Base-by-base conservation (phyloP, 2,113 vertebrate genomes). In the Mus musculus region DNA sequence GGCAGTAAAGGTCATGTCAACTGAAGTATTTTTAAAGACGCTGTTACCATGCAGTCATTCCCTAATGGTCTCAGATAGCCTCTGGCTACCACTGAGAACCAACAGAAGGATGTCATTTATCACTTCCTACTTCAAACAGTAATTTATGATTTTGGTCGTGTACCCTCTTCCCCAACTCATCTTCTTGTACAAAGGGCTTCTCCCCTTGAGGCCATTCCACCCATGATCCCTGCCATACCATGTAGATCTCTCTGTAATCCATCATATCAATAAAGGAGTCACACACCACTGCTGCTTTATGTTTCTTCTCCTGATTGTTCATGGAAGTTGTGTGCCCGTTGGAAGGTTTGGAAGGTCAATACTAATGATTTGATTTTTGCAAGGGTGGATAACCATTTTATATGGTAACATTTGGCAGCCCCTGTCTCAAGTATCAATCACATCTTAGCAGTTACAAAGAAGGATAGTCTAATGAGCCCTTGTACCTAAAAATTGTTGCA, bases 61-160 rank as follows among this genome's bases (percentile, higher is more conserved):
- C 59, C 73, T 88, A 93, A 65, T 16, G 36, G 36, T 89, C 42
- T 73, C 82, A 86, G 88, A 96, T 93, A 89, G 88, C 96, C 95
- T 61, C 73, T 91, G 93, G 95, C 69, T 82, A 89, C 56, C 73
- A 78, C 28, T 82, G 36, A 80, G 71, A 75, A 94, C 39, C 73
- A 56, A 89, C 61, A 94, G 91, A 89, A 95, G 59, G 42, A 90
- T 91, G 90, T 89, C 93, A 96, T 96, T 96, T 94, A 96, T 97
- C 96, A 97, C 73, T 77, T 90, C 91, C 72, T 90, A 96, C 92
- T 75, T 90, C 46, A 92, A 94, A 86, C 39, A 39, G 77, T 92
- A 95, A 96, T 97, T 95, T 59, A 86, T 86, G 88, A 46, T 94
- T 89, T 87, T 80, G 76, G 73, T 78, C 63, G 20, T 54, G 26